Evolutionary conservation across 2,888 invertebrate species (phyloP).

Genomic region (Tortrix viridana): DNA sequence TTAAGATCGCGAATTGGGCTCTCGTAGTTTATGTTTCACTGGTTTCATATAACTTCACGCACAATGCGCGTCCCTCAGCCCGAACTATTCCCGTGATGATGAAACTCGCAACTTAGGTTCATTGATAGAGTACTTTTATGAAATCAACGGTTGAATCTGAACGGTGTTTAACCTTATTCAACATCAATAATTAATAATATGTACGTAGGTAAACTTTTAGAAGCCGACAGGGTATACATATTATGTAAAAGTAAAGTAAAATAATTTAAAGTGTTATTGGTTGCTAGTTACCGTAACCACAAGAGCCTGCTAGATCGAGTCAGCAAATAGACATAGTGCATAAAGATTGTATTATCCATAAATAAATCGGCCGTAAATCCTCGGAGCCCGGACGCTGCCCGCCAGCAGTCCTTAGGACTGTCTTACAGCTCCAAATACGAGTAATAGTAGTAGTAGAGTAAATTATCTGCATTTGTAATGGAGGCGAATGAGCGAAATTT

Average conservation of each 20-base stretch:
- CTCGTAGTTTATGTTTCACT: not conserved
- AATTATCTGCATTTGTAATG: not conserved
- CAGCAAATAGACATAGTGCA: constrained; percentile 39
- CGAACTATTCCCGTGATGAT: too few relatives aligned
- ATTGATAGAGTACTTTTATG: too few relatives aligned
- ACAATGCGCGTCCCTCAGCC: too few relatives aligned
- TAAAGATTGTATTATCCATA: constrained; percentile 45
- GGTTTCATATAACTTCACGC: not conserved
- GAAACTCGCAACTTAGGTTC: too few relatives aligned
- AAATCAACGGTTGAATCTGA: too few relatives aligned
- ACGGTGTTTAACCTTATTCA: too few relatives aligned
- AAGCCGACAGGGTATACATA: not conserved
- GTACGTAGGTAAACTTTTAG: too few relatives aligned
- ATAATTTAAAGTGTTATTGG: constrained; percentile 3
- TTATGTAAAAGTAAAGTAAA: not conserved
- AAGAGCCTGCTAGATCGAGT: not conserved
- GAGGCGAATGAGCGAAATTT: not conserved
- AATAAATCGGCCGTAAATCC: constrained; percentile 44
- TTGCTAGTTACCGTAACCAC: not conserved
- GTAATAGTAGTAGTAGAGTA: too few relatives aligned
- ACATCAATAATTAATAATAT: too few relatives aligned
- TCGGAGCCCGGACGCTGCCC: constrained; percentile 35
- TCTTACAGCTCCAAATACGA: not conserved
- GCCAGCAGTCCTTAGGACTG: not conserved
- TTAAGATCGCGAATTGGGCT: not conserved